Evolutionary conservation across 2,113 vertebrate species (phyloP), one percentile per base, ranked within the genome.

Genomic region (Hassar affinis): DNA sequence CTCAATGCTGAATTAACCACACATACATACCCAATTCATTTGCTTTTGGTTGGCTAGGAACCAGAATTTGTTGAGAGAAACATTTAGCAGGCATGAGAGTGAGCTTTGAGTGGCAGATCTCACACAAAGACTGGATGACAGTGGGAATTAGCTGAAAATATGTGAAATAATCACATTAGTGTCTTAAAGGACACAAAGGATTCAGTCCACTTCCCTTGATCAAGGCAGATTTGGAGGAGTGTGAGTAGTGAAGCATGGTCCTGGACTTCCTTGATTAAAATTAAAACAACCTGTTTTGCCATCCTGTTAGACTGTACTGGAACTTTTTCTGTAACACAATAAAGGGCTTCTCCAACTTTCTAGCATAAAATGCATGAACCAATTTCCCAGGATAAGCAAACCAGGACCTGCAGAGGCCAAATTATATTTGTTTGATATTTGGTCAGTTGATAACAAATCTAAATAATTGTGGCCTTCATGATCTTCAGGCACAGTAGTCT

Each of bases 251-350:
- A 90, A 93, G 91, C 89, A 64, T 89, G 81, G 90, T 87, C 87
- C 90, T 90, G 91, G 88, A 90, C 91, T 91, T 92, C 89, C 91
- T 89, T 88, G 86, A 84, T 89, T 87, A 84, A 92, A 94, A 95
- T 93, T 88, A 92, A 94, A 93, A 93, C 92, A 94, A 93, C 92
- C 93, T 94, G 92, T 91, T 92, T 91, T 92, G 90, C 90, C 91
- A 87, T 64, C 90, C 84, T 89, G 88, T 87, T 89, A 90, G 92
- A 90, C 90, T 90, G 76, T 87, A 87, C 83, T 83, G 88, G 91
- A 93, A 90, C 89, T 91, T 92, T 90, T 92, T 92, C 90, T 91
- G 91, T 93, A 92, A 93, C 93, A 93, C 91, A 91, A 91, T 92
- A 93, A 94, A 92, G 91, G 91, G 93, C 92, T 91, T 90, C 90